phyloP scores from a whole-genome alignment of 2,113 vertebrate genomes.

The Penelope pileata region DNA sequence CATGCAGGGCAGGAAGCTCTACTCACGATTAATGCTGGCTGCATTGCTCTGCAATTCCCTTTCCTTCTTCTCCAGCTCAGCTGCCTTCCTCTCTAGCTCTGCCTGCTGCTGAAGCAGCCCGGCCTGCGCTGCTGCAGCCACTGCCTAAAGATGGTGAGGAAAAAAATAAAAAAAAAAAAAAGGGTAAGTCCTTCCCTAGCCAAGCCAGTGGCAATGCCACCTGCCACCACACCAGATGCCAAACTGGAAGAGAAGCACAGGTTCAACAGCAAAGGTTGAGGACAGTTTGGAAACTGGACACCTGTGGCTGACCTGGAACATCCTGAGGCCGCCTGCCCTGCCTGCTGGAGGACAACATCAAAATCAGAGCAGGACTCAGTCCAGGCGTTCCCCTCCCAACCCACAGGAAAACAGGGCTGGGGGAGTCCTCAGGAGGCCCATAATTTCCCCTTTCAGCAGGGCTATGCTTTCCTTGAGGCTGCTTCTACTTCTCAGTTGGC shows the following conservation, averaged over 20 bases:
- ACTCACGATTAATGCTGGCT: slow-evolving; percentile 76
- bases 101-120: slow-evolving; percentile 92
- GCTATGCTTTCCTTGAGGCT: not conserved
- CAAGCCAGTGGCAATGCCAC: accelerated
- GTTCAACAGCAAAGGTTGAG: not conserved
- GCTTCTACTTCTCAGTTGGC: not conserved
- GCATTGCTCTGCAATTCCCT: slow-evolving; percentile 84
- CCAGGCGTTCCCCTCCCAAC: not conserved
- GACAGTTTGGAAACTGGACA: not conserved
- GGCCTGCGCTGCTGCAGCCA: slow-evolving; percentile 85
- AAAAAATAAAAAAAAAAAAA: no score
- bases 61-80: slow-evolving; percentile 92
- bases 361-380: not conserved
- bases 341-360: not conserved
- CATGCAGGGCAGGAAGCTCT: not conserved
- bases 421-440: not conserved
- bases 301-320: not conserved
- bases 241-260: not conserved
- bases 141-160: slow-evolving; percentile 68
- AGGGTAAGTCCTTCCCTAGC: not conserved
- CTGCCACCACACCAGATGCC: not conserved
- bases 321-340: not conserved
- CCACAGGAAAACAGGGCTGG: not conserved
- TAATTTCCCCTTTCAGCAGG: not conserved
- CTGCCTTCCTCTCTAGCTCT: slow-evolving; percentile 93